Base-by-base conservation (phyloP, 2,888 invertebrate species). In the Lasioglossum lativentre region DNA sequence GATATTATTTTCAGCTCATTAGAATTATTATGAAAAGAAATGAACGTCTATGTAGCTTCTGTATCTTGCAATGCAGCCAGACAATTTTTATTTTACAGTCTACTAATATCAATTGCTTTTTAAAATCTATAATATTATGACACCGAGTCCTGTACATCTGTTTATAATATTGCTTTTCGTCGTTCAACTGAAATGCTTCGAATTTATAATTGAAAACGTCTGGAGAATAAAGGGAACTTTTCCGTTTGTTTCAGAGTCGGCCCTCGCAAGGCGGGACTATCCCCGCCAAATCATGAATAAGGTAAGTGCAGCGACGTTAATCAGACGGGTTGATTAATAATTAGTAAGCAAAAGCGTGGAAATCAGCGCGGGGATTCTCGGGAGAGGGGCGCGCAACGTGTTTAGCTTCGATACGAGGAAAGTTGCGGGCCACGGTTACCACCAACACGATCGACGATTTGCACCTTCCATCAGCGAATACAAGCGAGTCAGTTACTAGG, bases 211-310 rank as follows among this genome's bases (percentile, higher is more conserved):
- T 71, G 8, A n/a, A 27, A 19, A 19, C n/a, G 30, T 19, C 14
- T 38, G 14, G 23, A 27, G 34, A 27, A n/a, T 71, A 75, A 80
- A 19, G 16, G 59, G 27, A 38, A 27, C 14, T 73, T 81, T 86
- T 86, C 90, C 23, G 89, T 87, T 74, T 92, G 91, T 95, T 95
- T 23, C 95, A 95, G 95, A 95, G 94, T 94, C 93, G 92, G 92
- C 93, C 91, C 92, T 92, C 83, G 90, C 91, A 87, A 92, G 95
- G 93, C 94, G 94, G 94, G 95, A 94, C 89, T 93, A 91, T 93
- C 93, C 94, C 94, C 95, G 94, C 93, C 95, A 94, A 94, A 95
- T 94, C 93, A 95, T 95, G 95, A 95, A 93, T 93, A 95, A 95
- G 95, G 95, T 95, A 93, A 93, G 94, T 71, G 19, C 4, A 56